Evolutionary conservation across 2,797 vertebrate genomes (phyloP), one percentile per base, ranked within the genome.

Genomic region (Etheostoma perlongum): DNA sequence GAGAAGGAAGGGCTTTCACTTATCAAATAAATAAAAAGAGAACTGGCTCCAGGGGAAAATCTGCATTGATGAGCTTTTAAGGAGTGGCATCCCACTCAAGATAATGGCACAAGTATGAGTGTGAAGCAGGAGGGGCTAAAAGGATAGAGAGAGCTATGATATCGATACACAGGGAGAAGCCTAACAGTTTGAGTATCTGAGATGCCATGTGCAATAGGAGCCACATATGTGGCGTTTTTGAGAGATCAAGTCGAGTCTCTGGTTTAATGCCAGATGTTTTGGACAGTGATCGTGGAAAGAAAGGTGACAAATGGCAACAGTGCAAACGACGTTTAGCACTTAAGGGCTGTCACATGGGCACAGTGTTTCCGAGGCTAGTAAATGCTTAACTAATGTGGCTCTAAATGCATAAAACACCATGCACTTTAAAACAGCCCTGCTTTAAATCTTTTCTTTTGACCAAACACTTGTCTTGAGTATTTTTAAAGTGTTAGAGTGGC

Each of bases 1-100:
- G 77, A 85, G 30, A 65, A 72, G 53, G 76, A 79, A 48, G 49
- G 64, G 60, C 72, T 83, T 84, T 76, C 3, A 6, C 69, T 89
- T 81, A 86, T 83, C 73, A 78, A 69, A 71, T 25, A 48, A 42
- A 59, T 27, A 51, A 66, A 72, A 36, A 67, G 25, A 66, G 40
- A 67, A 52, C 19, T 21, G 52, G 47, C 72, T 79, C 54, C 1
- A 6, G 57, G 73, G 67, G 62, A 55, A 83, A 74, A 82, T 74
- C 70, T 80, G 64, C 27, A 57, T 66, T 67, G 75, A 84, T 89
- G 84, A 81, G 68, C 87, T 91, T 86, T 87, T 82, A 81, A 86
- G 82, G 78, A 79, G 81, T 42, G 71, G 63, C 74, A 68, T 87
- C 73, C 74, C 48, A 42, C 78, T 70, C 58, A 55, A 82, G 83